phyloP scores from a whole-genome alignment of 2,113 vertebrate species.

The Tyrannus savana region DNA sequence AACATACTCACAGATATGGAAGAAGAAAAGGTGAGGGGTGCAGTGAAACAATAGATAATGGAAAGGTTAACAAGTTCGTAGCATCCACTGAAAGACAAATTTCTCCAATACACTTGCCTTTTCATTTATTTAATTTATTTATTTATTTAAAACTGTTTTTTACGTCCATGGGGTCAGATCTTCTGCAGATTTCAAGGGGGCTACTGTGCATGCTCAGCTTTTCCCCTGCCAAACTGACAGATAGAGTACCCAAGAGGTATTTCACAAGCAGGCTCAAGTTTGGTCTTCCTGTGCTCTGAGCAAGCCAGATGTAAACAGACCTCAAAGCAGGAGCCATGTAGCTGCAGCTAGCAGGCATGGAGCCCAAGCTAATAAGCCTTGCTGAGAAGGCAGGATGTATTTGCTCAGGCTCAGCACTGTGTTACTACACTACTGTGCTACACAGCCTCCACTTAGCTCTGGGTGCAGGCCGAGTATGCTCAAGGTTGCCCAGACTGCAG shows the following conservation, averaged over 20 bases:
- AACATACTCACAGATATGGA: neutral
- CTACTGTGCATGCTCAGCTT: neutral
- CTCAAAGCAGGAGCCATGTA: neutral
- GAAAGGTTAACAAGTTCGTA: neutral
- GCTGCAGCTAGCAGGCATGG: neutral
- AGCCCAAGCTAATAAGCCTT: neutral
- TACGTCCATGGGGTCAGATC: neutral
- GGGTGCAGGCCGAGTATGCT: neutral
- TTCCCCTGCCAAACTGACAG: neutral
- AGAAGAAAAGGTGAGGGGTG: neutral
- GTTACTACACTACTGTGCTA: neutral
- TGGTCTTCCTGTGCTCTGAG: neutral
- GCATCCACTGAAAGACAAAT: neutral
- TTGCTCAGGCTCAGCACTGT: neutral
- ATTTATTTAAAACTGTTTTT: neutral
- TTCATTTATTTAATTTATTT: neutral
- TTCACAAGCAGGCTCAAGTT: neutral
- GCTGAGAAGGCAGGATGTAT: neutral
- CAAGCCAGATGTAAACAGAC: neutral
- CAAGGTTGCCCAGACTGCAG: fast-evolving
- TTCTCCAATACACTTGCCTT: neutral
- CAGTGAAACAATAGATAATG: neutral
- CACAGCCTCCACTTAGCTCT: no score
- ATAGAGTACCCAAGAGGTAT: neutral
- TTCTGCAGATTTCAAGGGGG: neutral